phyloP scores from a whole-genome alignment of 2,888 invertebrate genomes.

The Tenthredo scrophulariae region DNA sequence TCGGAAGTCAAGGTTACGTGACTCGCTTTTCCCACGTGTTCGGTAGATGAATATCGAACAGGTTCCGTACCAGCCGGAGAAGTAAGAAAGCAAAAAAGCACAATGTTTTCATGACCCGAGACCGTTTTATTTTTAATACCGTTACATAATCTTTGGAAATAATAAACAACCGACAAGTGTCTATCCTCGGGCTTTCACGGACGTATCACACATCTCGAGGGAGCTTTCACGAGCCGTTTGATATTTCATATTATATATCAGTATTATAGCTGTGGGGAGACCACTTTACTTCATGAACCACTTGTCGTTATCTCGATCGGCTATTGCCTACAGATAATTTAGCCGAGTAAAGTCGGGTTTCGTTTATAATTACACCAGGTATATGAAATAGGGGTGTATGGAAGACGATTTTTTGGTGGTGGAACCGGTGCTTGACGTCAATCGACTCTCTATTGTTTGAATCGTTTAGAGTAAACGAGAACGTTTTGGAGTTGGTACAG shows the following conservation, averaged over 20 bases:
- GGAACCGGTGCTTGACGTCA: constrained; percentile 18
- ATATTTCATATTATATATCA: constrained; percentile 8
- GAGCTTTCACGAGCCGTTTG: not conserved
- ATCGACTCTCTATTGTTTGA: constrained; percentile 8
- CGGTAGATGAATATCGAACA: not conserved
- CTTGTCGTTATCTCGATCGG: not conserved
- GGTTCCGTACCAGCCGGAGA: not conserved
- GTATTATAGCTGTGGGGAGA: not conserved
- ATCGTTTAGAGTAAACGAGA: constrained; percentile 15
- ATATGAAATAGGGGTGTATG: not conserved
- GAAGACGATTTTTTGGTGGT: not conserved
- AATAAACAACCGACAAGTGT: constrained; percentile 36
- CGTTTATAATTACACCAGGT: not conserved
- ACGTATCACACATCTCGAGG: not conserved
- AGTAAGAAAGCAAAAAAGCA: not conserved
- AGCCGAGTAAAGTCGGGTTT: not conserved
- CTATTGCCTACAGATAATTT: not conserved
- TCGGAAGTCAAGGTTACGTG: constrained; percentile 13
- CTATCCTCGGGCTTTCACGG: not conserved
- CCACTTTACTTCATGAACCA: constrained; percentile 15
- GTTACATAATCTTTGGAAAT: constrained; percentile 28
- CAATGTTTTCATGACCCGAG: not conserved
- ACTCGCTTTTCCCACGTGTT: not conserved
- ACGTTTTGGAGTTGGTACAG: constrained; percentile 12
- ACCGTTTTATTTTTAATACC: constrained; percentile 17